Percentiles rank a stretch among this genome's conserved stretches.
These are phyloP conservation scores for Takifugu rubripes DNA, from an alignment of 2,797 vertebrate genomes.

Conservation along the genomic window DNA sequence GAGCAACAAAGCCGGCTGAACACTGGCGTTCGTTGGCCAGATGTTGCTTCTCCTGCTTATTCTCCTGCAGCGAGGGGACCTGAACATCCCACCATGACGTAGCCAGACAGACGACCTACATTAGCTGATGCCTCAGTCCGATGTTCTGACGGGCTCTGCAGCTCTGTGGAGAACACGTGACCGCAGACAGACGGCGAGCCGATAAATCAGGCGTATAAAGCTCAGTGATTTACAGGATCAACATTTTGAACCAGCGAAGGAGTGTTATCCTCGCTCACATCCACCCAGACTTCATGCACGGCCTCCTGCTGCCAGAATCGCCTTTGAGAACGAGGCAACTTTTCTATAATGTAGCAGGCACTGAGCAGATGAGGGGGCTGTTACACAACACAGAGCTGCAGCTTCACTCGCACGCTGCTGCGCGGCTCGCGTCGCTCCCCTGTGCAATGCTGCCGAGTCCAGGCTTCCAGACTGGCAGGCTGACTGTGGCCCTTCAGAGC, in stretches of 20 bases:
- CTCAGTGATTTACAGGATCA: neutral
- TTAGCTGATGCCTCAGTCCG: constrained; percentile 49
- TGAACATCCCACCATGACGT: constrained; percentile 67
- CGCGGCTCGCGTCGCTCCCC: constrained; percentile 49
- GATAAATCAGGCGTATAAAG: neutral
- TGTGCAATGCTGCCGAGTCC: constrained; percentile 57
- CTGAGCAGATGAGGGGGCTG: constrained; percentile 68
- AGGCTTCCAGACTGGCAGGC: constrained; percentile 51
- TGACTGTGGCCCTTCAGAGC: constrained; percentile 65
- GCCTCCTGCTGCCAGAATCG: constrained; percentile 15
- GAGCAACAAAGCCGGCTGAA: constrained; percentile 37
- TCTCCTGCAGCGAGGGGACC: constrained; percentile 52
- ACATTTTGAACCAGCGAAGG: constrained; percentile 27
- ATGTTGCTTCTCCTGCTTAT: constrained; percentile 34
- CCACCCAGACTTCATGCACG: constrained; percentile 33
- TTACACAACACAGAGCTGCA: constrained; percentile 57
- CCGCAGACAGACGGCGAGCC: constrained; percentile 7
- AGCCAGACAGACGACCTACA: constrained; percentile 62
- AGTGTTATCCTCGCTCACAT: constrained; percentile 54
- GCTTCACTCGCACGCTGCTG: constrained; percentile 40
- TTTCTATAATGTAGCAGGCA: constrained; percentile 48
- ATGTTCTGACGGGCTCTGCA: constrained; percentile 37
- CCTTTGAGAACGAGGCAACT: constrained; percentile 29
- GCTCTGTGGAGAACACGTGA: constrained; percentile 32
- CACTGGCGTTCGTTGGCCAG: constrained; percentile 60